A percentile compares a stretch with the other conserved stretches of the same genome.
Evolutionary conservation across 2,113 vertebrate genomes (phyloP).

Genomic region (Regulus satrapa): DNA sequence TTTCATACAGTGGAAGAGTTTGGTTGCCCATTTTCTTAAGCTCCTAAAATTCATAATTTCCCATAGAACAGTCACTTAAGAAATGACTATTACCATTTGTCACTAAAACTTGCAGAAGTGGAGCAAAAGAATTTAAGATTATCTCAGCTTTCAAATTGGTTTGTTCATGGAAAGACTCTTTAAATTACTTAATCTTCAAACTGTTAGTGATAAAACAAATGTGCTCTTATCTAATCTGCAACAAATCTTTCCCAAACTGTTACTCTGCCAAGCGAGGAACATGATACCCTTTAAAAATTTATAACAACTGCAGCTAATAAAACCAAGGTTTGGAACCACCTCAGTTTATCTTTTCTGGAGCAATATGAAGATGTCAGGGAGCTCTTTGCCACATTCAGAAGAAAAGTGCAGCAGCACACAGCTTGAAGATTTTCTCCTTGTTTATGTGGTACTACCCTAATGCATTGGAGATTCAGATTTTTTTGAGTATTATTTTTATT

Average conservation of each 20-base stretch:
- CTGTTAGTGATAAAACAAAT: conserved; percentile 23
- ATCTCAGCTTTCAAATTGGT: conserved; percentile 19
- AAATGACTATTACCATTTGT: background rate
- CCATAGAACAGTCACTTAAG: background rate
- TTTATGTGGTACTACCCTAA: background rate
- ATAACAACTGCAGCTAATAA: conserved; percentile 55
- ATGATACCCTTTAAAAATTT: conserved; percentile 28
- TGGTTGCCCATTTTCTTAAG: background rate
- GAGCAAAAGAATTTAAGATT: background rate
- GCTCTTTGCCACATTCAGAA: background rate
- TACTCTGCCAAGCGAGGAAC: background rate
- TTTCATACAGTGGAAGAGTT: background rate
- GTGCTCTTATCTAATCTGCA: conserved; percentile 37
- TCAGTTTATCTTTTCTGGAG: conserved; percentile 49
- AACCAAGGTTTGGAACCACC: conserved; percentile 40
- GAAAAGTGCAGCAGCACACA: background rate
- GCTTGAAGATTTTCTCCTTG: background rate
- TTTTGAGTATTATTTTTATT: background rate
- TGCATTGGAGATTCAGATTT: background rate
- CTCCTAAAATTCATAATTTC: background rate
- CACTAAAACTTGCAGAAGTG: background rate
- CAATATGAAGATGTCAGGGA: conserved; percentile 34
- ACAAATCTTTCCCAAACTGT: conserved; percentile 47
- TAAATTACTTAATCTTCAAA: conserved; percentile 44
- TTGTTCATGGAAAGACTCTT: background rate